Evolutionary conservation across 2,888 invertebrate species (phyloP).

Genomic region (Crematogaster levior): DNA sequence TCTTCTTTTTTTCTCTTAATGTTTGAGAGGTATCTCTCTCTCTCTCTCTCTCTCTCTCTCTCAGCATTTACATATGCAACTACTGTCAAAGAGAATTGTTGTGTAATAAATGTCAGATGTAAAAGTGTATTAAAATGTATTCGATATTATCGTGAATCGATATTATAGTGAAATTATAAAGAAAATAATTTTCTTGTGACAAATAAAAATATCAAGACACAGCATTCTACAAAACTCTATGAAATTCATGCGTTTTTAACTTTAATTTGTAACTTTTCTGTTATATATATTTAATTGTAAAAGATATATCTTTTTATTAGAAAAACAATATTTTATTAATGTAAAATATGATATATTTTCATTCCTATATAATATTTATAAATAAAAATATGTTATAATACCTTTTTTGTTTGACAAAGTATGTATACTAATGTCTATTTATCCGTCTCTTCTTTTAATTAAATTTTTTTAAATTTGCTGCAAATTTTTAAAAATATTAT

Average conservation of each 20-base stretch:
- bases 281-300: background rate
- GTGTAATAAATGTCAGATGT: background rate
- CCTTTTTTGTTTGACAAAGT: background rate
- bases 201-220: background rate
- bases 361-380: background rate
- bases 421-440: background rate
- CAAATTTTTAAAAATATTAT: too few species aligned
- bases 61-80: background rate
- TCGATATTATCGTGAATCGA: background rate
- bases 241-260: background rate
- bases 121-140: background rate
- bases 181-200: background rate
- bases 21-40: background rate
- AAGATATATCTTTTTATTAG: background rate
- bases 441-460: background rate
- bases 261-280: background rate
- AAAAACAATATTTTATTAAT: background rate
- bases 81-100: background rate
- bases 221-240: too few species aligned
- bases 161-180: background rate
- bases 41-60: too few species aligned
- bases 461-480: too few species aligned
- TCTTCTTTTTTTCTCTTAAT: background rate
- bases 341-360: background rate
- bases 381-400: background rate